Percentiles rank a stretch among this genome's conserved stretches.
Evolutionary conservation across 1,140 invertebrate genomes (phyloP).

Genomic region (Dolichoris vasculosae): DNA sequence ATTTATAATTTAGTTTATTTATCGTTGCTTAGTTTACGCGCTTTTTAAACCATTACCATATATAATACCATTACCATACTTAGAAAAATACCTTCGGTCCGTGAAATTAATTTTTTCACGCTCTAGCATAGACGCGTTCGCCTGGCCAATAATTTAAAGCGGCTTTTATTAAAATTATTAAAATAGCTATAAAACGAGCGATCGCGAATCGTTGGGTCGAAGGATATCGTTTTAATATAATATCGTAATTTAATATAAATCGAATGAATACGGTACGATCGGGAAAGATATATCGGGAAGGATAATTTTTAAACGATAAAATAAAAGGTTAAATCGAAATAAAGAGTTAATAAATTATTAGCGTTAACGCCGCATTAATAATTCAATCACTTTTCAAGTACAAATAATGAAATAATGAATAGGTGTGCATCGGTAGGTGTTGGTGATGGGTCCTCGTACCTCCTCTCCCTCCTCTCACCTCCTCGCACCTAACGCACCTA

Average conservation of each 20-base stretch:
- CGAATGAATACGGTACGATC: too few relatives aligned
- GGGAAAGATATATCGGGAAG: background rate
- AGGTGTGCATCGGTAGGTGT: background rate
- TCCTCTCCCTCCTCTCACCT: too few relatives aligned
- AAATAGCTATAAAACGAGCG: background rate
- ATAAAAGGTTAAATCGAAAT: background rate
- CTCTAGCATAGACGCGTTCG: background rate
- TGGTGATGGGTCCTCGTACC: background rate
- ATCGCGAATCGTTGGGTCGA: too few relatives aligned
- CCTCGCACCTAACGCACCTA: too few relatives aligned
- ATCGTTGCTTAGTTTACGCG: background rate
- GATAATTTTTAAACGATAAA: background rate
- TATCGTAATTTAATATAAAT: too few relatives aligned
- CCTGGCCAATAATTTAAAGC: background rate
- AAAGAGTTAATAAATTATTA: background rate
- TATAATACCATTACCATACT: too few relatives aligned
- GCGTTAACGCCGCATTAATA: conserved; percentile 2
- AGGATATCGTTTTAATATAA: too few relatives aligned
- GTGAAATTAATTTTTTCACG: background rate
- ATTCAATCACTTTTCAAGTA: conserved; percentile 21
- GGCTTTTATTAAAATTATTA: background rate
- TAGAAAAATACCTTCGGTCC: too few relatives aligned
- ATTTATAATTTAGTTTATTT: background rate
- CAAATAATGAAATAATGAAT: conserved; percentile 21
- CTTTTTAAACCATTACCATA: too few relatives aligned